A percentile compares a stretch with the other conserved stretches of the same genome.
Evolutionary conservation across 2,113 vertebrate genomes (phyloP).

Genomic region (Barnardius zonarius): DNA sequence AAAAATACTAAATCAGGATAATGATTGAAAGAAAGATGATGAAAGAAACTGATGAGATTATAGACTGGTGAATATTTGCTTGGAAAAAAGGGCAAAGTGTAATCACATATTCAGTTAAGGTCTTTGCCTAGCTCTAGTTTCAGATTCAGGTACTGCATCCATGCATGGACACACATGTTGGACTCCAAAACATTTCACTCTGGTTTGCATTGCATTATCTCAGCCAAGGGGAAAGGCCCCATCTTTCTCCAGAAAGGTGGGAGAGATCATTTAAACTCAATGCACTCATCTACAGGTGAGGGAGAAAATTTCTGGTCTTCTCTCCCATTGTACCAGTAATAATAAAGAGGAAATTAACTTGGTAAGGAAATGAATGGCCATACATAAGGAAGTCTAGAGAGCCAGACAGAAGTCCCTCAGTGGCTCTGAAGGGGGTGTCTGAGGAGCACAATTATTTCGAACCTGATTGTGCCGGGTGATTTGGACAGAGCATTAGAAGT

Average conservation of each 20-base stretch:
- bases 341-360: neutral
- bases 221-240: neutral
- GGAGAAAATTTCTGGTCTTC: neutral
- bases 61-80: neutral
- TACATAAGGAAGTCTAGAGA: neutral
- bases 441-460: neutral
- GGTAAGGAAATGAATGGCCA: neutral
- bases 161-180: neutral
- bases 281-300: neutral
- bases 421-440: neutral
- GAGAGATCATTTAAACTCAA: neutral
- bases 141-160: neutral
- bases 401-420: neutral
- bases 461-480: neutral
- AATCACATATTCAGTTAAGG: neutral
- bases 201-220: neutral
- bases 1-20: neutral
- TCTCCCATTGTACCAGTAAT: neutral
- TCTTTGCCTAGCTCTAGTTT: neutral
- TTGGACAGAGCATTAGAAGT: neutral
- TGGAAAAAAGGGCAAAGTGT: neutral
- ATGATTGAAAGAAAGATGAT: neutral
- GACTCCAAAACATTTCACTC: neutral
- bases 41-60: neutral
- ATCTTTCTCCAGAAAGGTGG: neutral